These are phyloP conservation scores for Pterobdella sp. DNA, from an alignment of 2,888 invertebrate genomes.

Conservation along the genomic window DNA sequence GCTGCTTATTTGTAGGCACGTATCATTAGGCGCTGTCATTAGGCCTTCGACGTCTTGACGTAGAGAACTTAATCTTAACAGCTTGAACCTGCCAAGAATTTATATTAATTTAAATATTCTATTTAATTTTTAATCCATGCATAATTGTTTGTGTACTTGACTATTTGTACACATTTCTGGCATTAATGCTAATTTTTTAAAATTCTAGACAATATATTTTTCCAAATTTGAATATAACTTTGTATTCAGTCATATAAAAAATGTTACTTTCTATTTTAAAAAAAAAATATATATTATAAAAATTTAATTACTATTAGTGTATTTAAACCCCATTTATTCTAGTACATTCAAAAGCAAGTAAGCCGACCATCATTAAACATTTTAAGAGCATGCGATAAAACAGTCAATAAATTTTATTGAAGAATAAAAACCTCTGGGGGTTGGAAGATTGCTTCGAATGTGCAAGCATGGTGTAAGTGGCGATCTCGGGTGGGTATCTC, in stretches of 20 bases:
- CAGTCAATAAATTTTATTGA: not conserved
- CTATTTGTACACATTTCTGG: not conserved
- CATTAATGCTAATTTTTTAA: no score
- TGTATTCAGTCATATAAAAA: not conserved
- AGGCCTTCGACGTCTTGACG: slow-evolving; percentile 31
- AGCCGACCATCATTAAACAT: not conserved
- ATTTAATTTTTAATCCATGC: not conserved
- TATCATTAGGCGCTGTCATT: not conserved
- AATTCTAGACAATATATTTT: no score
- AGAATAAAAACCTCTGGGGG: slow-evolving; percentile 37
- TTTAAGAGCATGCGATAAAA: not conserved
- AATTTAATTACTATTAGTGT: not conserved
- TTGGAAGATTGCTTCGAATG: slow-evolving; percentile 39
- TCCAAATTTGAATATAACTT: no score
- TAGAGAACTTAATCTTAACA: slow-evolving; percentile 21
- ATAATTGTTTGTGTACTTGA: not conserved
- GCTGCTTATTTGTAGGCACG: not conserved
- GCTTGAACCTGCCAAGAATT: slow-evolving; percentile 24
- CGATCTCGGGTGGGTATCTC: slow-evolving; percentile 38
- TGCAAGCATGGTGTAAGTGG: slow-evolving; percentile 41
- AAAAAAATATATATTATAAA: not conserved
- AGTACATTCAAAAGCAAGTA: slow-evolving; percentile 1
- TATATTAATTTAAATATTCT: not conserved
- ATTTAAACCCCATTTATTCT: not conserved
- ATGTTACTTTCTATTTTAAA: not conserved